phyloP scores from a whole-genome alignment of 2,888 invertebrate species.

The Stenoptilia bipunctidactyla region DNA sequence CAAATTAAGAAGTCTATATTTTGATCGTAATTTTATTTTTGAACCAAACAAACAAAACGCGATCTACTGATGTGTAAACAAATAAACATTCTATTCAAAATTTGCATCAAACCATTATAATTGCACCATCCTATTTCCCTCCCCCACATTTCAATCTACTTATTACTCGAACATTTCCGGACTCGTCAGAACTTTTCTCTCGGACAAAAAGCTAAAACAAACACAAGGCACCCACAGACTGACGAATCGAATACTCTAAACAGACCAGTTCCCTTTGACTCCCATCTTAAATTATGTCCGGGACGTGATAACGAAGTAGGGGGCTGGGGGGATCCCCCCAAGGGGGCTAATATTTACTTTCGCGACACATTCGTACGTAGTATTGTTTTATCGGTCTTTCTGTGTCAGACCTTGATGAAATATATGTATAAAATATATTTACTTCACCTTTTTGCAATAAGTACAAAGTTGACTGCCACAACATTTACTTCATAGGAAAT shows the following conservation, averaged over 20 bases:
- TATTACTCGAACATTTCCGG: no score
- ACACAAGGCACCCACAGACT: slow-evolving; percentile 5
- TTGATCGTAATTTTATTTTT: no score
- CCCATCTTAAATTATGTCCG: slow-evolving; percentile 61
- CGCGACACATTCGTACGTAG: slow-evolving; percentile 28
- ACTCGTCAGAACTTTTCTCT: no score
- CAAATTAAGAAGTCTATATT: no score
- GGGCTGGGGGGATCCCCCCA: slow-evolving; percentile 11
- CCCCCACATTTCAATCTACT: no score
- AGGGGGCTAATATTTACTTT: slow-evolving; percentile 36
- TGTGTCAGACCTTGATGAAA: slow-evolving; percentile 12
- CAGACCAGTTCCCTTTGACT: slow-evolving; percentile 25
- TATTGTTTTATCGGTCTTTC: slow-evolving; percentile 25
- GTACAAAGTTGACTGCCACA: no score
- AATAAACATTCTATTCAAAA: no score
- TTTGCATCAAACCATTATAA: no score
- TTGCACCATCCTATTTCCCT: no score
- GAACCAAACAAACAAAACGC: no score
- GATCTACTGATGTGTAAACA: no score
- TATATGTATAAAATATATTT: slow-evolving; percentile 8
- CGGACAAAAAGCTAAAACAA: slow-evolving; percentile 1
- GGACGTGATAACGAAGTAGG: slow-evolving; percentile 55
- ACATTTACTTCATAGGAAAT: no score
- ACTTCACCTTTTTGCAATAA: slow-evolving; percentile 1
- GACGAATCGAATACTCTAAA: slow-evolving; percentile 13